Conservation (phyloP, 2,797 vertebrate genomes). For the Sebastes minor region DNA sequence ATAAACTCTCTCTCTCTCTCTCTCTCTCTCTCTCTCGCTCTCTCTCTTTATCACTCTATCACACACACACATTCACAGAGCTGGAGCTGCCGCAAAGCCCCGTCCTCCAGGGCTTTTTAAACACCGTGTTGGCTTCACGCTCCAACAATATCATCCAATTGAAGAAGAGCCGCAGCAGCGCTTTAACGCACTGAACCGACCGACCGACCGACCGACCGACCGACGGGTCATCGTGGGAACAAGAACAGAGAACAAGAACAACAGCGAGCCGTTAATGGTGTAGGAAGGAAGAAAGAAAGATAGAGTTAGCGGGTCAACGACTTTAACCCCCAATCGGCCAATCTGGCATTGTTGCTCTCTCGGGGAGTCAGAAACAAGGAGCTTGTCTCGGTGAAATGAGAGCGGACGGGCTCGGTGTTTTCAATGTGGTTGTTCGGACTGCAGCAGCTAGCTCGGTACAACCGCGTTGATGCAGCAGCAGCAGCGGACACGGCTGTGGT, state of each 20-base stretch:
- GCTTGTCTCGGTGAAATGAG: constrained; percentile 48
- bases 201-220: background rate
- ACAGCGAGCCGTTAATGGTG: background rate
- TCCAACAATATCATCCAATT: constrained; percentile 41
- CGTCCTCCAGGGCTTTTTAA: constrained; percentile 65
- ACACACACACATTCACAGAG: constrained; percentile 4
- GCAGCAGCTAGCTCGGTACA: constrained; percentile 37
- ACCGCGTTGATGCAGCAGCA: constrained; percentile 67
- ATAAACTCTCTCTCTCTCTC: background rate
- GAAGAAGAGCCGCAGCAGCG: constrained; percentile 18
- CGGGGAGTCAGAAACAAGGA: background rate
- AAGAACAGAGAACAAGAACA: background rate
- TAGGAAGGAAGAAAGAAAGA: background rate
- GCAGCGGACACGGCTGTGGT: constrained; percentile 24
- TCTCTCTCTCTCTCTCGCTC: background rate
- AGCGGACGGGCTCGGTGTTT: background rate
- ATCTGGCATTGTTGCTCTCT: background rate
- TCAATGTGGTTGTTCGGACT: constrained; percentile 40
- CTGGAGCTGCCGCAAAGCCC: constrained; percentile 72
- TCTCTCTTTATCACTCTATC: background rate
- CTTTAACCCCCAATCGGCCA: constrained; percentile 50
- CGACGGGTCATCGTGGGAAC: constrained; percentile 24
- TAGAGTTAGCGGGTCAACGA: constrained; percentile 46
- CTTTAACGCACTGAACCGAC: background rate
- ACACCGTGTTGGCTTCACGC: constrained; percentile 60